A percentile compares a stretch with the other conserved stretches of the same genome.
Evolutionary conservation across 2,113 vertebrate species (phyloP).

Genomic region (Talpa occidentalis): DNA sequence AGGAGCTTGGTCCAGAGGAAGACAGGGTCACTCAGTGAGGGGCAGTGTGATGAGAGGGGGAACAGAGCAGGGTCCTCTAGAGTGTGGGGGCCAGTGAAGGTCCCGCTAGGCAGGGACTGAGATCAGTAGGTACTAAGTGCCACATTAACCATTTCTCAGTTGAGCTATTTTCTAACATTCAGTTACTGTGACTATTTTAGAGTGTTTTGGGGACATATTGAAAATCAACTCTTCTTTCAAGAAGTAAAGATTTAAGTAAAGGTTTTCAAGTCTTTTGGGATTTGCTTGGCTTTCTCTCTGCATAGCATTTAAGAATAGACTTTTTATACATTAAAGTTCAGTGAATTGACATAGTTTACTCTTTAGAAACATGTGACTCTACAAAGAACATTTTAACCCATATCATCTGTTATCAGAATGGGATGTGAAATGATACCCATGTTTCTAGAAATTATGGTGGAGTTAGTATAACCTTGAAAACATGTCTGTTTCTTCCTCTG

Average conservation of each 20-base stretch:
- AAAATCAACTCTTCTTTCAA: background rate
- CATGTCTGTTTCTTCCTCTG: background rate
- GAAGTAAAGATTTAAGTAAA: background rate
- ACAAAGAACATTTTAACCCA: background rate
- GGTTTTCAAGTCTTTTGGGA: constrained; percentile 14
- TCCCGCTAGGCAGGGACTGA: too few relatives aligned
- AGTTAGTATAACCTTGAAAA: constrained; percentile 8
- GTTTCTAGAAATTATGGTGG: background rate
- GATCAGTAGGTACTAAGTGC: background rate
- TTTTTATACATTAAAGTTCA: background rate
- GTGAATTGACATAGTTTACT: background rate
- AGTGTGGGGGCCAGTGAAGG: background rate
- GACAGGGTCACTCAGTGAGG: fast-evolving
- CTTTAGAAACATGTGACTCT: background rate
- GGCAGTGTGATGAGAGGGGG: background rate
- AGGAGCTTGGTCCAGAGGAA: background rate
- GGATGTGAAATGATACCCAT: constrained; percentile 35
- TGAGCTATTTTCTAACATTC: constrained; percentile 1
- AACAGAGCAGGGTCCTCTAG: background rate
- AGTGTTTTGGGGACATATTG: background rate
- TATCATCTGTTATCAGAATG: background rate
- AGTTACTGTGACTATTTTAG: constrained; percentile 31
- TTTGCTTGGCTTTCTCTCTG: background rate
- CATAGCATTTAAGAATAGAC: background rate
- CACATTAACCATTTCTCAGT: background rate